Base-by-base conservation (phyloP, 2,888 invertebrate species). In the Athalia cordata region DNA sequence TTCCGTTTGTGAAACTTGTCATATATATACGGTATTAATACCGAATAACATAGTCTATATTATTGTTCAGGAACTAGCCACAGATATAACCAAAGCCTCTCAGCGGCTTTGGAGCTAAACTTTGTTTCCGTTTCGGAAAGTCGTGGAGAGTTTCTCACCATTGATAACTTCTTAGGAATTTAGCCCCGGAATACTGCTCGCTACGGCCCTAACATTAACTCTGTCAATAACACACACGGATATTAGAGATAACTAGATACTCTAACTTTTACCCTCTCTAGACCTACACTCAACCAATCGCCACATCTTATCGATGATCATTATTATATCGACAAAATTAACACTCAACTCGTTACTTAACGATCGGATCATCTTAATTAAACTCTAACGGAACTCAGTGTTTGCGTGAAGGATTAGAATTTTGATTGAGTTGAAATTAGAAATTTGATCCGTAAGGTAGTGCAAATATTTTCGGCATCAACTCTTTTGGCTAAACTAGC, bases 101-200 rank as follows among this genome's bases (percentile, higher is more conserved):
- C 11, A n/a, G 43, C 11, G 11, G 64, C 47, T 43, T 2, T 45
- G 5, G 64, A 43, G 47, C 1, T 52, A 11, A 11, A 52, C 8
- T 52, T 43, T 47, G 15, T 29, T 29, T 29, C 29, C 29, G 29
- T 29, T 29, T 15, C 47, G 50, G 5, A 67, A 67, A 9, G 49
- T 50, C 50, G 67, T 47, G 7, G 55, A n/a, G 55, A 11, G 55
- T 55, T 55, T 55, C 55, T n/a, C 55, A n/a, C 55, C 55, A 55
- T 55, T n/a, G 7, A 67, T 50, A 67, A 67, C 50, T 67, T 49
- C 67, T 67, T 67, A 9, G 67, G 67, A 67, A 67, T 67, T 67
- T 50, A 45, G 67, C 67, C 45, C 47, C 5, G 50, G 15, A 47
- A 67, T 50, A 11, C 15, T 47, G 49, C 47, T 8, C 6, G 61